Conservation (phyloP, 2,113 vertebrate genomes). For the Atherinomorus stipes region DNA sequence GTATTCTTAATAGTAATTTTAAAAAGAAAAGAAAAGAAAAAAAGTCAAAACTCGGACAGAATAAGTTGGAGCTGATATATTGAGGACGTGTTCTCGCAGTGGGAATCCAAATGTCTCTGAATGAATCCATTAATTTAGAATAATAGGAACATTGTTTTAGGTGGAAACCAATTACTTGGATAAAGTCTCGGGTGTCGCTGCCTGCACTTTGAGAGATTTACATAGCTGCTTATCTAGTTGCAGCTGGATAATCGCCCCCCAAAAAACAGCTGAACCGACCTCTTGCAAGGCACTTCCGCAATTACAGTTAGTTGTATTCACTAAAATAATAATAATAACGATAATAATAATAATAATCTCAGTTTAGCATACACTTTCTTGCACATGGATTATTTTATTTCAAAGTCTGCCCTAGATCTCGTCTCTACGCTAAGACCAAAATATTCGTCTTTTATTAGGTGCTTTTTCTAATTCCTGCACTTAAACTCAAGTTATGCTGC, state of each 20-base stretch:
- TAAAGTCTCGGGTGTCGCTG: conserved; percentile 63
- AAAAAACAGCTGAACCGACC: background rate
- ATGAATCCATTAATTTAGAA: conserved; percentile 84
- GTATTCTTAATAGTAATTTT: background rate
- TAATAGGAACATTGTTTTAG: conserved; percentile 78
- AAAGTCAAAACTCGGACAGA: background rate
- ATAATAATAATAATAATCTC: too few relatives aligned
- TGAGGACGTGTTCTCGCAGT: conserved; percentile 65
- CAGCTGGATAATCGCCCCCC: conserved; percentile 44
- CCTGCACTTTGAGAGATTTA: conserved; percentile 57
- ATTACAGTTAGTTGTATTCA: background rate
- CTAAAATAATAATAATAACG: too few relatives aligned
- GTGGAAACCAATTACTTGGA: conserved; percentile 73
- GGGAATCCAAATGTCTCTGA: conserved; percentile 79
- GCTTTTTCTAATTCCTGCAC: too few relatives aligned
- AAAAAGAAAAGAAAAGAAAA: background rate
- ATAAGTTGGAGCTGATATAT: background rate
- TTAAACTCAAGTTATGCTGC: background rate
- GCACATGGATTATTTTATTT: too few relatives aligned
- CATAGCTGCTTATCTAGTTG: conserved; percentile 47
- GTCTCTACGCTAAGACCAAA: too few relatives aligned
- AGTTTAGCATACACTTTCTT: too few relatives aligned
- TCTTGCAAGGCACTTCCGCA: background rate
- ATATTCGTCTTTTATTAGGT: too few relatives aligned
- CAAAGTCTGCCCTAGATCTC: too few relatives aligned